A percentile compares a stretch with the other conserved stretches of the same genome.
Conservation (phyloP, 2,888 invertebrate species). For the Hermaeophaga mercurialis region DNA sequence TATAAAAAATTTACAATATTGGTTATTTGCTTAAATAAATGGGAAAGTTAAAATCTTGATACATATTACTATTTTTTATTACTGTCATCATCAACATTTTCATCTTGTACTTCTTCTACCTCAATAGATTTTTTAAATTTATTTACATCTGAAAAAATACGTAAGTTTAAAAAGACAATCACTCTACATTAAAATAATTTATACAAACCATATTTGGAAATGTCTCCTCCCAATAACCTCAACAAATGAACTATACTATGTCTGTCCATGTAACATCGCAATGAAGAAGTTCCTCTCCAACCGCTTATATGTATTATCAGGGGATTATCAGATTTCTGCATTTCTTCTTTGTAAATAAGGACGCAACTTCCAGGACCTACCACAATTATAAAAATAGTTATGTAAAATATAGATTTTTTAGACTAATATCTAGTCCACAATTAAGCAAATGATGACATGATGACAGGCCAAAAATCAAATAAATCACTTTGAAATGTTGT, state of each 20-base stretch:
- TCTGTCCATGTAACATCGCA: constrained; percentile 86
- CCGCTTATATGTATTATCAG: constrained; percentile 77
- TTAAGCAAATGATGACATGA: no score
- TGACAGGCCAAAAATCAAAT: no score
- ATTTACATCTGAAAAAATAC: neutral
- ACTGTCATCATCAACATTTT: no score
- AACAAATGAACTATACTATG: constrained; percentile 87
- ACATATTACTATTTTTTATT: no score
- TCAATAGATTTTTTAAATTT: neutral
- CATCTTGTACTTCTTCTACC: no score
- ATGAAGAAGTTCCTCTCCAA: constrained; percentile 87
- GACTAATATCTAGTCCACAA: no score
- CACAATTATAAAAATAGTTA: no score
- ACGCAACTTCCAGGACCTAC: constrained; percentile 77
- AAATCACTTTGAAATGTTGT: neutral
- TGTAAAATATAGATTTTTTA: no score
- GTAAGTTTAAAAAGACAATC: neutral
- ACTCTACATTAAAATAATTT: neutral
- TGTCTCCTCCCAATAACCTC: constrained; percentile 83
- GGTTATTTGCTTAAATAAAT: no score
- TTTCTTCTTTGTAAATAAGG: constrained; percentile 66
- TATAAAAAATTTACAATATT: no score
- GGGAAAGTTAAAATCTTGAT: no score
- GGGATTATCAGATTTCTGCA: constrained; percentile 55
- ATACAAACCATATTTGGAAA: constrained; percentile 77